Conservation (phyloP, 1,140 invertebrate genomes). For the Zaprionus inermis region DNA sequence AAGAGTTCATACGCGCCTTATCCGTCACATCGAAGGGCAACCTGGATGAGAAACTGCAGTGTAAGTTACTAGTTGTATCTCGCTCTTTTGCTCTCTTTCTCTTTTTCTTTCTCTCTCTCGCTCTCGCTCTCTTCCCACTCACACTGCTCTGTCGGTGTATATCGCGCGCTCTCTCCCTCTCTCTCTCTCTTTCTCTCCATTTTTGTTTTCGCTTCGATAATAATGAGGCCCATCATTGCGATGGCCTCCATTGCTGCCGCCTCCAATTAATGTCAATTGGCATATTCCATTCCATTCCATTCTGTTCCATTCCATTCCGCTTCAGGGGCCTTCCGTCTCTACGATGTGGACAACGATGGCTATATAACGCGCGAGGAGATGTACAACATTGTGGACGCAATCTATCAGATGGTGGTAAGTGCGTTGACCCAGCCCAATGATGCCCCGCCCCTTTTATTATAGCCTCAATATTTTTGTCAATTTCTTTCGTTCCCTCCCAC, state of each 20-base stretch:
- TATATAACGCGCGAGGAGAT: slow-evolving; percentile 99
- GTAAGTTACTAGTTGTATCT: slow-evolving; percentile 87
- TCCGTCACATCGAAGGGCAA: slow-evolving; percentile 98
- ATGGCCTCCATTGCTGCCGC: background rate
- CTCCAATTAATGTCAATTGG: slow-evolving; percentile 36
- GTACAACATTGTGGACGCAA: slow-evolving; percentile 99
- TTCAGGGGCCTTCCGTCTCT: slow-evolving; percentile 97
- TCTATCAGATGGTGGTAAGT: slow-evolving; percentile 99
- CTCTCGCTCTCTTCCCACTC: background rate
- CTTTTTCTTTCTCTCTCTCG: background rate
- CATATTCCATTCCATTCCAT: slow-evolving; percentile 26
- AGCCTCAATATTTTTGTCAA: background rate
- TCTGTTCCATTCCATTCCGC: slow-evolving; percentile 3
- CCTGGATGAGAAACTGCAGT: slow-evolving; percentile 97
- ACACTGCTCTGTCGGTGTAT: background rate
- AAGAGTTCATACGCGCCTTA: slow-evolving; percentile 97
- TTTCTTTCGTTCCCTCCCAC: background rate
- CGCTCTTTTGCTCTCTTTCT: background rate
- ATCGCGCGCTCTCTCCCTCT: too few relatives aligned
- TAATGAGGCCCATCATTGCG: slow-evolving; percentile 23
- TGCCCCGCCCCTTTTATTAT: background rate
- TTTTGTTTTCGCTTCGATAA: slow-evolving; percentile 8
- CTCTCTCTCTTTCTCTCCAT: background rate
- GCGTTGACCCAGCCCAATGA: background rate
- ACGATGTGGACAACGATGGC: slow-evolving; percentile 99